Base-by-base conservation (phyloP, 2,113 vertebrate genomes). In the Ammospiza caudacuta region DNA sequence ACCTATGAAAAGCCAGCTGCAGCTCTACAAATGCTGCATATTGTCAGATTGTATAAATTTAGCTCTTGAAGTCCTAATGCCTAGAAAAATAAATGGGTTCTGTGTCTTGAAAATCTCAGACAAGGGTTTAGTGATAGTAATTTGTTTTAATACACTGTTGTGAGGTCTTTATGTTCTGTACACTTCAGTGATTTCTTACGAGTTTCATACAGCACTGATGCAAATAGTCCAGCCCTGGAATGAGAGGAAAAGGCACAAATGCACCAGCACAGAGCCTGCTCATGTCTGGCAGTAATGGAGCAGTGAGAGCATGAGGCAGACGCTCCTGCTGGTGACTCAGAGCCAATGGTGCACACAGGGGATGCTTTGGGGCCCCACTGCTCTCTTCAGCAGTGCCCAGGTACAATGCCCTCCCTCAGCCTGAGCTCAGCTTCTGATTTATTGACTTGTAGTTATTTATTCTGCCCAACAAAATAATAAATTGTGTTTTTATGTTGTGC, bases 251-350 rank as follows among this genome's bases (percentile, higher is more conserved):
- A 79, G 75, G 62, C 66, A 28, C 5, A 58, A 24, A 43, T 4
- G 24, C 24, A 37, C 9, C 24, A 58, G 25, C 41, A n/a, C 16
- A 33, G 52, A 49, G 37, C 31, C 66, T 67, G 75, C 62, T 54
- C 49, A 8, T 21, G 15, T 22, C 35, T 87, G 63, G 58, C 33
- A 12, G 39, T 12, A 17, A 16, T 2, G 7, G 19, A 64, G 83
- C 67, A 47, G 35, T 1, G 20, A 33, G 1, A 28, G 83, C 49
- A 43, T 8, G 39, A 59, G 25, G 72, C 72, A 64, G 43, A 9
- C 0, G 0, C 49, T 28, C 15, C 0, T 1, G 72, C 21, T 2
- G 5, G 14, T 27, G 66, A 20, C 61, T 24, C 62, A 10, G 62
- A 57, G 29, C 29, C 31, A 52, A 27, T 11, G 37, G 4, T 46